Base-by-base conservation (phyloP, 2,797 vertebrate genomes). In the Iguana delicatissima region DNA sequence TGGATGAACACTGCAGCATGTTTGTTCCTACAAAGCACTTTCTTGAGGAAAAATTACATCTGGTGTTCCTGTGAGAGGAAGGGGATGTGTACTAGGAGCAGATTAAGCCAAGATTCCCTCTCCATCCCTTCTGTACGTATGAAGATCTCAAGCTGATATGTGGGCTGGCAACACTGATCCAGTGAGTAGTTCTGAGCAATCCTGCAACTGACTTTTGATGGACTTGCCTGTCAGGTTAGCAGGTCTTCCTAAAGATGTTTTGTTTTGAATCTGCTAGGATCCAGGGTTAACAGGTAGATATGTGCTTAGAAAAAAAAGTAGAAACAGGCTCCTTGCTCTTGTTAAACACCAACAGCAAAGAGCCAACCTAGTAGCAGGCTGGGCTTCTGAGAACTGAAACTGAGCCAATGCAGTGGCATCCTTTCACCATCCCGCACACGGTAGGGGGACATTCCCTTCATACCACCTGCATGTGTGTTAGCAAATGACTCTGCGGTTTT, bases 401-500 rank as follows among this genome's bases (percentile, higher is more conserved):
- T 6, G n/a, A 57, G 81, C 73, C 86, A 88, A 35, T 16, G 5
- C 20, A 84, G 6, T 83, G 72, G 80, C 85, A 84, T 38, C 73
- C 14, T 84, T 84, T n/a, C 38, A 69, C 73, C 29, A n/a, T 64
- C 59, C 86, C 6, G 46, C 73, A 57, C 59, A 4, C 80, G 14
- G 62, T 50, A 2, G 73, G 59, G n/a, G n/a, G 26, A 52, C 81
- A 88, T 84, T 84, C 86, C 35, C 59, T 46, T 57, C 80, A 42
- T 91, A 81, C 73, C 50, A 20, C 80, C 38, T 79, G 35, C 29
- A 0, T 84, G 26, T 84, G 59, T 18, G 59, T n/a, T 64, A 87
- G 80, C 7, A 6, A 77, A 46, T 91, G 86, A 91, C 73, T 91
- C 20, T n/a, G 80, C 86, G 88, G 46, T 79, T 87, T 84, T 46